phyloP scores from a whole-genome alignment of 2,888 invertebrate genomes.

The Anoncus sp. region DNA sequence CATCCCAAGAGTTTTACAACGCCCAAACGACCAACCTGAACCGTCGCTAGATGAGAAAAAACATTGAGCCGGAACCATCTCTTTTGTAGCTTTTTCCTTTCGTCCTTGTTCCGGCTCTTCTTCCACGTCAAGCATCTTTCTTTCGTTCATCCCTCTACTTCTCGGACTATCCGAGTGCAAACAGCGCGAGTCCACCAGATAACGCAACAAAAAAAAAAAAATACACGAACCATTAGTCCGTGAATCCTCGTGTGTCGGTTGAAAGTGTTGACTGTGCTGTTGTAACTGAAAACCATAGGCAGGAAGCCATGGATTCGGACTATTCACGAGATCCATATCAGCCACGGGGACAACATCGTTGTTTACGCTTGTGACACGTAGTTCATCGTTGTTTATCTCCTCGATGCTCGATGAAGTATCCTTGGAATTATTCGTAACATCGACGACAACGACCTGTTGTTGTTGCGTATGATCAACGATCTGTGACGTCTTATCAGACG shows the following conservation, averaged over 20 bases:
- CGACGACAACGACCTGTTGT: too few species aligned
- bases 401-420: slow-evolving; percentile 1
- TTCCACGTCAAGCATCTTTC: slow-evolving; percentile 14
- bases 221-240: slow-evolving; percentile 80
- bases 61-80: slow-evolving; percentile 2
- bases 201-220: slow-evolving; percentile 55
- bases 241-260: slow-evolving; percentile 80
- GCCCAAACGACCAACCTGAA: slow-evolving; percentile 1
- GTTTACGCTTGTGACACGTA: slow-evolving; percentile 43
- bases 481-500: slow-evolving; percentile 15
- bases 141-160: slow-evolving; percentile 34
- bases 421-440: slow-evolving; percentile 21
- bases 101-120: slow-evolving; percentile 9
- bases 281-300: slow-evolving; percentile 90
- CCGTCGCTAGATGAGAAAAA: slow-evolving; percentile 10
- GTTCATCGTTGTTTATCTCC: slow-evolving; percentile 63
- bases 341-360: slow-evolving; percentile 50
- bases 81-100: slow-evolving; percentile 24
- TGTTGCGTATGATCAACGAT: slow-evolving; percentile 4
- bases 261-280: slow-evolving; percentile 85
- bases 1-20: neutral
- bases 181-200: slow-evolving; percentile 71
- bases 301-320: slow-evolving; percentile 91
- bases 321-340: slow-evolving; percentile 83
- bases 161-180: slow-evolving; percentile 60